These are phyloP conservation scores for Pollimyrus isidori DNA, from an alignment of 2,113 vertebrate species.

Conservation along the genomic window DNA sequence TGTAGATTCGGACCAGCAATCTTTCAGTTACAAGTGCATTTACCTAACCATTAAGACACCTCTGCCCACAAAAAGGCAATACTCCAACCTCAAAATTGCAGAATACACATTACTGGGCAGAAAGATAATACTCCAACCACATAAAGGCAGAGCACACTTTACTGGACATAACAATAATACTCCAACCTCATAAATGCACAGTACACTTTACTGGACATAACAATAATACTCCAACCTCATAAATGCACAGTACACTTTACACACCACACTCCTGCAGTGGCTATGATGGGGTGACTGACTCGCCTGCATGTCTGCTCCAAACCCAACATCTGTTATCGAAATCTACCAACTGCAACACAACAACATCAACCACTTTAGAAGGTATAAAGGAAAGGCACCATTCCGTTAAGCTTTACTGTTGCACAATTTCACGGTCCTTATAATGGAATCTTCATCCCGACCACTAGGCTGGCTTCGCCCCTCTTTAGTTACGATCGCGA, in stretches of 20 bases:
- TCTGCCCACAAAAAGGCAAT: too few relatives aligned
- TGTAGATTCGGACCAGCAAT: too few relatives aligned
- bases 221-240: too few relatives aligned
- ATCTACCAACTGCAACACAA: background rate
- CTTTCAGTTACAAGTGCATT: too few relatives aligned
- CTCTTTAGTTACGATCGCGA: background rate
- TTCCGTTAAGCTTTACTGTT: background rate
- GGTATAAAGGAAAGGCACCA: background rate
- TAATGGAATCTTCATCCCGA: background rate
- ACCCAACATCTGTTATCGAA: background rate
- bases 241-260: background rate
- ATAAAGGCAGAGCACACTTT: too few relatives aligned
- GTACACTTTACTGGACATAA: too few relatives aligned
- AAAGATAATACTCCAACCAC: too few relatives aligned
- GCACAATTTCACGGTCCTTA: background rate
- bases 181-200: too few relatives aligned
- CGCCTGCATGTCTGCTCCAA: background rate
- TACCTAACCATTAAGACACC: too few relatives aligned
- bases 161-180: too few relatives aligned
- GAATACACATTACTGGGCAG: too few relatives aligned
- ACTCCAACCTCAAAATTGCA: too few relatives aligned
- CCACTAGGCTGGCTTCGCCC: background rate
- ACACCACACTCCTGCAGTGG: background rate
- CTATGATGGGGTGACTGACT: background rate
- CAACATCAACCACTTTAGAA: background rate